Percentiles rank a stretch among this genome's conserved stretches.
phyloP scores from a whole-genome alignment of 1,140 invertebrate species.

The Bursaphelenchus mucronatus region DNA sequence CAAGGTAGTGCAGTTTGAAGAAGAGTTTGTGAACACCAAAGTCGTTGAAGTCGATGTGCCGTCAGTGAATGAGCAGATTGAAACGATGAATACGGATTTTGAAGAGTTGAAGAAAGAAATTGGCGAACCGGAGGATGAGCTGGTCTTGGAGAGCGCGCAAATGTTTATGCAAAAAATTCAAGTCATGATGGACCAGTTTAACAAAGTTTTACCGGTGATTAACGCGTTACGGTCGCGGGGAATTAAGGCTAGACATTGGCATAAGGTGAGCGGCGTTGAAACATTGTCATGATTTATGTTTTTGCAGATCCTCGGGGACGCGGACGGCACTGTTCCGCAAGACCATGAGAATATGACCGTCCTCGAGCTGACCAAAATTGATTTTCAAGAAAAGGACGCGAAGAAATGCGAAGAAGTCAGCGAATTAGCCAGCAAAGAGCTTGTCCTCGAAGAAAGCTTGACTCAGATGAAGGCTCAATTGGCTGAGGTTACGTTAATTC shows the following conservation, averaged over 20 bases:
- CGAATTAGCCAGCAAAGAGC: slow-evolving; percentile 36
- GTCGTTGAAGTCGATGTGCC: slow-evolving; percentile 24
- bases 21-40: slow-evolving; percentile 36
- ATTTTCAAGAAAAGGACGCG: slow-evolving; percentile 30
- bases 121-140: slow-evolving; percentile 19
- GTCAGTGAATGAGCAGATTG: slow-evolving; percentile 26
- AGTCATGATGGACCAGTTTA: slow-evolving; percentile 29
- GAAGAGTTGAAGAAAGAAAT: slow-evolving; percentile 11
- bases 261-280: slow-evolving; percentile 10
- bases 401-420: slow-evolving; percentile 46
- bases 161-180: slow-evolving; percentile 36
- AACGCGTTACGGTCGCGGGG: slow-evolving; percentile 34
- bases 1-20: slow-evolving; percentile 30
- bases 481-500: slow-evolving; percentile 17
- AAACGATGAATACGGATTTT: slow-evolving; percentile 30
- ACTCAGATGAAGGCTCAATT: slow-evolving; percentile 36
- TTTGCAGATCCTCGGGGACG: slow-evolving; percentile 30
- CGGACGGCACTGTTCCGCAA: slow-evolving; percentile 24
- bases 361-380: slow-evolving; percentile 34
- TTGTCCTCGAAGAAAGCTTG: slow-evolving; percentile 29
- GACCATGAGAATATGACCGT: slow-evolving; percentile 31
- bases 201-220: slow-evolving; percentile 31
- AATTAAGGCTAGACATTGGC: slow-evolving; percentile 40
- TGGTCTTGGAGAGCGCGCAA: slow-evolving; percentile 28
- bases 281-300: not conserved